These are phyloP conservation scores for Ramazzottius varieornatus DNA, from an alignment of 2,888 invertebrate genomes.

Conservation along the genomic window DNA sequence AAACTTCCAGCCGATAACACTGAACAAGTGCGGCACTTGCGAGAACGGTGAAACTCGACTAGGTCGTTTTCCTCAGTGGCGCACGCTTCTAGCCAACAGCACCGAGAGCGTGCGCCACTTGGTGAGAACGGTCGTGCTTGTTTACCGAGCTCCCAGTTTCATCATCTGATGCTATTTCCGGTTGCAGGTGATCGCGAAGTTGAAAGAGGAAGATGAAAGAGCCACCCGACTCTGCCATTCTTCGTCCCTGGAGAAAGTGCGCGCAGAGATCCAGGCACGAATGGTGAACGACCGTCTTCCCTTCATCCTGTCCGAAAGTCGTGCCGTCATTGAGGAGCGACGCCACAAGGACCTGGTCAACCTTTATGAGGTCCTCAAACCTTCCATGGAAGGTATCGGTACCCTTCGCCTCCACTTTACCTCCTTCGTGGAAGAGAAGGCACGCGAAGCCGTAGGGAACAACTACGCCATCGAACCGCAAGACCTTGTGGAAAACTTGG, in stretches of 20 bases:
- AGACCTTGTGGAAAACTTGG: not conserved
- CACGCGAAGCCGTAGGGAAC: not conserved
- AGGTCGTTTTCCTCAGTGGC: too few species aligned
- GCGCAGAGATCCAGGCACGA: not conserved
- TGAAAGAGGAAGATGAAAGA: not conserved
- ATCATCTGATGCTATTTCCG: too few species aligned
- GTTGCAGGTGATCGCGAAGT: too few species aligned
- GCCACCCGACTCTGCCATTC: not conserved
- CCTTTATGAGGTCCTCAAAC: not conserved
- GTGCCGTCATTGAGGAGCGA: not conserved
- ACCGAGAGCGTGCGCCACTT: too few species aligned
- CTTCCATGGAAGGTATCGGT: not conserved
- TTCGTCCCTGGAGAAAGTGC: not conserved
- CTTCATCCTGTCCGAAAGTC: not conserved
- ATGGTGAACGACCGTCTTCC: not conserved
- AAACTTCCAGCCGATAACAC: too few species aligned
- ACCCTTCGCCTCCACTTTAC: not conserved
- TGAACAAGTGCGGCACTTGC: too few species aligned
- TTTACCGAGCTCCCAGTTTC: too few species aligned
- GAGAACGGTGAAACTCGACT: too few species aligned
- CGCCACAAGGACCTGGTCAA: not conserved
- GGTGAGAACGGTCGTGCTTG: too few species aligned
- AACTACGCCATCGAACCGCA: not conserved
- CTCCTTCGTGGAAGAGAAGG: constrained; percentile 3
- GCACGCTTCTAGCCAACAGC: too few species aligned